Percentiles rank a stretch among this genome's conserved stretches.
These are phyloP conservation scores for Oxygymnocypris stewartii DNA, from an alignment of 2,113 vertebrate species.

Conservation along the genomic window DNA sequence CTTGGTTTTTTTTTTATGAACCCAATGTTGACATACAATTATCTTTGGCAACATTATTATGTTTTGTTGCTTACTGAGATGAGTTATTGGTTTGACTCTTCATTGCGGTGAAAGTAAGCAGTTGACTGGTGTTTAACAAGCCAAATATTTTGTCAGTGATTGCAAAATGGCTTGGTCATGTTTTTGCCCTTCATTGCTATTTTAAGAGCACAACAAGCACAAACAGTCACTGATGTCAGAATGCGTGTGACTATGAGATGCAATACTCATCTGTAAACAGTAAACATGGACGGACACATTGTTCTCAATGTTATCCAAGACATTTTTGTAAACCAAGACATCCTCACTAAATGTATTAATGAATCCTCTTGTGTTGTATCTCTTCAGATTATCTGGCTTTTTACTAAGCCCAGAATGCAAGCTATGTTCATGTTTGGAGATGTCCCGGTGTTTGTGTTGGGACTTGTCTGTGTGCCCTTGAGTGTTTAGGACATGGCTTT, in stretches of 20 bases:
- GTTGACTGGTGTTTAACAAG: background rate
- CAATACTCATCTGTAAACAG: constrained; percentile 23
- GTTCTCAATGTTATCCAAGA: background rate
- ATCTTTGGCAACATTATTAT: background rate
- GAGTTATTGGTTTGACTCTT: background rate
- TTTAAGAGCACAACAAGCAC: constrained; percentile 37
- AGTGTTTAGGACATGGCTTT: background rate
- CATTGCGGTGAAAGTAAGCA: background rate
- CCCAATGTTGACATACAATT: background rate
- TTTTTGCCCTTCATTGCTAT: constrained; percentile 28
- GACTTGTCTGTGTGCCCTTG: background rate
- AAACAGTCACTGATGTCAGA: constrained; percentile 22
- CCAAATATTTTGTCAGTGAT: constrained; percentile 27
- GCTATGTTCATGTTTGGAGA: background rate
- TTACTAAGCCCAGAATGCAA: background rate
- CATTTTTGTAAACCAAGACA: background rate
- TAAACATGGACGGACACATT: constrained; percentile 30
- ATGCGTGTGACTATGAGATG: constrained; percentile 27
- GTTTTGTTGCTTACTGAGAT: background rate
- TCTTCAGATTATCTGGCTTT: background rate
- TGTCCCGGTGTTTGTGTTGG: background rate
- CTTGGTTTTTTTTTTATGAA: background rate
- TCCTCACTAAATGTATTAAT: background rate
- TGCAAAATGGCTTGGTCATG: constrained; percentile 41
- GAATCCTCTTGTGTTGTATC: background rate